Conservation (phyloP, 2,797 vertebrate genomes). For the Micrastur ruficollis region DNA sequence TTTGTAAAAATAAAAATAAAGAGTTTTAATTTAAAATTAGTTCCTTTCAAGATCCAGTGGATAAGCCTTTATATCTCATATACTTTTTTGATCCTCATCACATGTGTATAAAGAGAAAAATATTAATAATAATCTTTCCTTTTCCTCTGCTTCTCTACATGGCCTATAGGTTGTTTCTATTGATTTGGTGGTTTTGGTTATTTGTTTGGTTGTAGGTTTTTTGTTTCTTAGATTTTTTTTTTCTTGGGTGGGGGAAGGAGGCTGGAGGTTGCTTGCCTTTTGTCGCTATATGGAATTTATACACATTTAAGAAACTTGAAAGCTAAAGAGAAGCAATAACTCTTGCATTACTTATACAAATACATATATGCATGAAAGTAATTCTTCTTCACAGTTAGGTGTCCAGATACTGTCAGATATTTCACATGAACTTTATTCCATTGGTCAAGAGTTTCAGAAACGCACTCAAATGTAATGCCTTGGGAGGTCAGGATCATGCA, state of each 20-base stretch:
- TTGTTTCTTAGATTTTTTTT: neutral
- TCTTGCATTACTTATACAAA: neutral
- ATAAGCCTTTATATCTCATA: neutral
- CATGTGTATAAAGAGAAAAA: neutral
- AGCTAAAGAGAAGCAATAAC: neutral
- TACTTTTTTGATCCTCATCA: neutral
- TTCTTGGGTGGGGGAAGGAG: neutral
- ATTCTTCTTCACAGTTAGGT: neutral
- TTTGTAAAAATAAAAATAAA: neutral
- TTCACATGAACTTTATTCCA: constrained; percentile 8
- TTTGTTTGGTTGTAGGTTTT: neutral
- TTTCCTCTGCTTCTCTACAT: neutral
- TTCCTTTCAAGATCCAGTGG: neutral
- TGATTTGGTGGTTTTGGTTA: neutral
- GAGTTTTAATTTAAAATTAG: neutral
- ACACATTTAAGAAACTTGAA: neutral
- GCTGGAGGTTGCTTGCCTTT: neutral
- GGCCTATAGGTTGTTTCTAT: neutral
- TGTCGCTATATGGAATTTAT: neutral
- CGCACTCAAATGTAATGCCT: neutral
- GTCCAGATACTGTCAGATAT: neutral
- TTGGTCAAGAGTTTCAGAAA: constrained; percentile 30
- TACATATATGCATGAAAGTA: neutral
- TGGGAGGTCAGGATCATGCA: constrained; percentile 49
- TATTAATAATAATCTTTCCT: neutral